A percentile compares a stretch with the other conserved stretches of the same genome.
phyloP scores from a whole-genome alignment of 2,113 vertebrate genomes.

The Anolis carolinensis region DNA sequence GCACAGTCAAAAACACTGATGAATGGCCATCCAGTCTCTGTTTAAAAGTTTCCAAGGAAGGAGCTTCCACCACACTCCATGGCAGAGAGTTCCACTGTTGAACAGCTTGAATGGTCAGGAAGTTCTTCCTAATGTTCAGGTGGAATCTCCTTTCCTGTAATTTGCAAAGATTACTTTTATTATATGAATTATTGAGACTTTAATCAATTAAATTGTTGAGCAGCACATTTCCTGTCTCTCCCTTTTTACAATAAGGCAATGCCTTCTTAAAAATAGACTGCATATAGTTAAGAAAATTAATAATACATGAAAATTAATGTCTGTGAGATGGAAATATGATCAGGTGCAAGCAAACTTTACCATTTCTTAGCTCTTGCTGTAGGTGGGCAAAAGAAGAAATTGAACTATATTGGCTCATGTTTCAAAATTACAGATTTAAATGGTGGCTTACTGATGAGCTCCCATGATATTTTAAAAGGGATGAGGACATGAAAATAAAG shows the following conservation, averaged over 20 bases:
- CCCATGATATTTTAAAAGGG: not conserved
- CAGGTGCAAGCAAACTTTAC: not conserved
- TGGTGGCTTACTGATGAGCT: not conserved
- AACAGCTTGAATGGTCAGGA: too few species aligned
- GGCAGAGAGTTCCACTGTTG: too few species aligned
- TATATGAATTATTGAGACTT: not conserved
- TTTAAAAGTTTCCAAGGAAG: too few species aligned
- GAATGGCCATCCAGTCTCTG: too few species aligned
- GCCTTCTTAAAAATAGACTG: conserved; percentile 4
- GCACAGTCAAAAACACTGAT: too few species aligned
- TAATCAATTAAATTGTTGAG: not conserved
- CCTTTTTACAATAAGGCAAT: conserved; percentile 16
- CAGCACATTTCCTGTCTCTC: not conserved
- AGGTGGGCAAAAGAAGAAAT: not conserved
- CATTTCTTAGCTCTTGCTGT: not conserved
- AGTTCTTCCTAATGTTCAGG: too few species aligned
- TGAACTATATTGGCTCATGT: not conserved
- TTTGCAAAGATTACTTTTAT: conserved; percentile 27
- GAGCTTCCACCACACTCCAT: too few species aligned
- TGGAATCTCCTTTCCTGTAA: too few species aligned
- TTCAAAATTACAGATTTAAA: conserved; percentile 3
- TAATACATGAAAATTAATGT: not conserved
- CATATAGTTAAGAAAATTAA: conserved; percentile 35
- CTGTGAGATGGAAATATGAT: not conserved
- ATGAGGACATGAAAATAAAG: not conserved